Base-by-base conservation (phyloP, 2,113 vertebrate species). In the Paraplagusia blochii region DNA sequence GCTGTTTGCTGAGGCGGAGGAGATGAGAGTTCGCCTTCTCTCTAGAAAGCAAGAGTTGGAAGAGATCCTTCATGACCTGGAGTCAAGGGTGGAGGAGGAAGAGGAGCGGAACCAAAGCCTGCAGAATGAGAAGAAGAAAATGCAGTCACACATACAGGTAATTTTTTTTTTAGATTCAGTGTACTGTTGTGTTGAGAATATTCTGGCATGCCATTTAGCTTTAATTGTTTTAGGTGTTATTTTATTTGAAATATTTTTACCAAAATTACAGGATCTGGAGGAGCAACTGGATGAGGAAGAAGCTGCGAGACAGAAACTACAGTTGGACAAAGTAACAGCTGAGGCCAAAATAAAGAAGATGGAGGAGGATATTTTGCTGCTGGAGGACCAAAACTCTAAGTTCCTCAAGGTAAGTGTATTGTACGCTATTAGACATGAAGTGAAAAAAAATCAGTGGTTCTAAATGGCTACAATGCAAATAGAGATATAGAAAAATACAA, bases 321-420 rank as follows among this genome's bases (percentile, higher is more conserved):
- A 99, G 84, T 88, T 99, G 59, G 97, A 99, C 53, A 99, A 99
- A 78, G 97, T 99, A 60, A 98, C 96, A 0, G 95, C 96, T 1
- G 97, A 99, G 73, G 93, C 96, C 0, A 99, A 98, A 79, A 97
- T 98, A 68, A 99, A 99, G 82, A 99, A 99, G 86, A 95, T 98
- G 93, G 97, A 99, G 57, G 96, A 99, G 79, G 96, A 99, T 72
- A 94, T 98, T 73, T 88, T 99, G 6, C 86, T 95, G 55, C 69
- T 99, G 3, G 97, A 99, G 75, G 97, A 99, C 90, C 95, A 99
- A 50, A 99, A 98, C 79, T 97, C 95, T 51, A 99, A 99, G 69
- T 96, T 97, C 47, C 77, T 94, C 54, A 99, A 99, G 92, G 97
- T 97, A 66, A 87, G 82, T 9, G 7, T 9, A 38, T 42, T 40